phyloP scores from a whole-genome alignment of 1,140 invertebrate genomes.

The Cotesia vestalis region DNA sequence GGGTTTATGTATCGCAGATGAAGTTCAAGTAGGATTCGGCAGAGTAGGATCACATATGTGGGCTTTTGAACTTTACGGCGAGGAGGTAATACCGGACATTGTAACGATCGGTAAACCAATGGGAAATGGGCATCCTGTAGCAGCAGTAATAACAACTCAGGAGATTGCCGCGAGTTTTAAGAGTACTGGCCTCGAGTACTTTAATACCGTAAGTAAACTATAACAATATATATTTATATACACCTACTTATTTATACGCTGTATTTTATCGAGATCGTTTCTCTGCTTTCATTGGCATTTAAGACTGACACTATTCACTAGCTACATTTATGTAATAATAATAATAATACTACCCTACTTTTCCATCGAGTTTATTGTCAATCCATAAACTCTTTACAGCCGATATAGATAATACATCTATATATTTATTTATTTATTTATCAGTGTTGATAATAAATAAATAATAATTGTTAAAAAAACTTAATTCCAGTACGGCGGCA shows the following conservation, averaged over 20 bases:
- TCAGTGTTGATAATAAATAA: background rate
- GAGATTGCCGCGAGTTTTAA: conserved; percentile 91
- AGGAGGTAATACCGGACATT: conserved; percentile 92
- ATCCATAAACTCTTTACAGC: background rate
- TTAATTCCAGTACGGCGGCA: conserved; percentile 88
- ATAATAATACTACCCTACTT: too few relatives aligned
- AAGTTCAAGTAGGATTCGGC: conserved; percentile 98
- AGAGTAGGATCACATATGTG: conserved; percentile 94
- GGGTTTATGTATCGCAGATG: conserved; percentile 96
- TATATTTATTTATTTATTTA: too few relatives aligned
- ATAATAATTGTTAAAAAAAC: background rate
- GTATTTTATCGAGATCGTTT: background rate
- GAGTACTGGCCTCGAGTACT: conserved; percentile 95
- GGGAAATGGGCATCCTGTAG: conserved; percentile 95
- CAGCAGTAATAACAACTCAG: conserved; percentile 94
- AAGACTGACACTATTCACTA: background rate
- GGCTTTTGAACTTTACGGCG: conserved; percentile 91
- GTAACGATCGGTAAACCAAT: conserved; percentile 98
- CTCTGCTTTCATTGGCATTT: background rate
- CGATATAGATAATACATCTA: too few relatives aligned
- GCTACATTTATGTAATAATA: too few relatives aligned
- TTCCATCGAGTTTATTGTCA: conserved; percentile 1
- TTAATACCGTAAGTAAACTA: conserved; percentile 86
- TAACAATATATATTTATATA: conserved; percentile 41
- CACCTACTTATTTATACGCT: too few relatives aligned